Percentiles rank a stretch among this genome's conserved stretches.
Evolutionary conservation across 2,113 vertebrate species (phyloP).

Genomic region (Brienomyrus longianalis): DNA sequence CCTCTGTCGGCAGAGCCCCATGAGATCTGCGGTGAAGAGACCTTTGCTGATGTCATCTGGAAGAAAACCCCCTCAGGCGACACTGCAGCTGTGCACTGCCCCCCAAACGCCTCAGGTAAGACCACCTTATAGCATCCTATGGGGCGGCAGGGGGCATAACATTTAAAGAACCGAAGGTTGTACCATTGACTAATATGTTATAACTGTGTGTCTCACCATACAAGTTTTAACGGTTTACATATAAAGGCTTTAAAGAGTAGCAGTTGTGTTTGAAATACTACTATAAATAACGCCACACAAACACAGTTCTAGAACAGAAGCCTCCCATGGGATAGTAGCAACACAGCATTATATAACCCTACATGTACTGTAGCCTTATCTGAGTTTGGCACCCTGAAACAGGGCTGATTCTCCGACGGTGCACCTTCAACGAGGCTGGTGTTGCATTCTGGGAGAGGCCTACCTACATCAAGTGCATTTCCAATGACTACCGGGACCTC

Average conservation of each 20-base stretch:
- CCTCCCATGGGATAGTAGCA: background rate
- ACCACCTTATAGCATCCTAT: background rate
- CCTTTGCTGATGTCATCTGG: slow-evolving; percentile 73
- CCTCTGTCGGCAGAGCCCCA: slow-evolving; percentile 72
- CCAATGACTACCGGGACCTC: slow-evolving; percentile 87
- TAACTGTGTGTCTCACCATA: background rate
- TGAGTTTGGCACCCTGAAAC: background rate
- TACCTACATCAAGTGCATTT: slow-evolving; percentile 87
- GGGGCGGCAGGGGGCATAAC: background rate
- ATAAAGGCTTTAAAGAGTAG: background rate
- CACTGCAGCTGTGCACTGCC: slow-evolving; percentile 75
- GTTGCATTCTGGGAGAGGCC: slow-evolving; percentile 92
- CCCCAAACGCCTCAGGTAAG: slow-evolving; percentile 85
- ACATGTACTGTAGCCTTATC: background rate
- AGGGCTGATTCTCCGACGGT: slow-evolving; percentile 85
- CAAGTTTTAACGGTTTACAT: background rate
- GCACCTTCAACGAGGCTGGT: slow-evolving; percentile 83
- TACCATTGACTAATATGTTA: background rate
- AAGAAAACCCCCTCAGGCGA: slow-evolving; percentile 86
- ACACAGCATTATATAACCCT: background rate
- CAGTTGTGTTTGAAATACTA: too few relatives aligned
- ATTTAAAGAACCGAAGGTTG: background rate
- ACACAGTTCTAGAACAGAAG: background rate
- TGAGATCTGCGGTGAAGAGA: slow-evolving; percentile 88
- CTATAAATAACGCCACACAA: background rate